Conservation (phyloP, 2,888 invertebrate species). For the Sylvicola fuscatus region DNA sequence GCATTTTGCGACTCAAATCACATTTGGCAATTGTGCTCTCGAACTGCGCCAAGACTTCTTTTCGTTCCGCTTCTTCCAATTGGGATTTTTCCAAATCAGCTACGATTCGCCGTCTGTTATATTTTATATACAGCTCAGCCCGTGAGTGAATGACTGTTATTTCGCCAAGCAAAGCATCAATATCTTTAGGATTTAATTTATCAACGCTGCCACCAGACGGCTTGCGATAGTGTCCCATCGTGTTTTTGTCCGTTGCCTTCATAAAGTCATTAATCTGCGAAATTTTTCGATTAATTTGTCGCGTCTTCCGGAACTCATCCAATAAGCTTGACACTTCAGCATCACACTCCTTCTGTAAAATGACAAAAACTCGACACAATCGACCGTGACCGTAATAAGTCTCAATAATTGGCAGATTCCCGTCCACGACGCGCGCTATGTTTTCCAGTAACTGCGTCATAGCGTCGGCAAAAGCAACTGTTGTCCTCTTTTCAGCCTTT, state of each 20-base stretch:
- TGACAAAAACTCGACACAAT: conserved; percentile 44
- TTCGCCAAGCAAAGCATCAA: conserved; percentile 77
- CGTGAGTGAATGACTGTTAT: conserved; percentile 79
- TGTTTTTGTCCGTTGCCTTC: conserved; percentile 19
- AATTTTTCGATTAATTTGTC: conserved; percentile 41
- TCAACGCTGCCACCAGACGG: conserved; percentile 26
- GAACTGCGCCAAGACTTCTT: conserved; percentile 28
- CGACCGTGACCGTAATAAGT: conserved; percentile 71
- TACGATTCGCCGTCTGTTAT: conserved; percentile 54
- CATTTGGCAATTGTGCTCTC: conserved; percentile 50
- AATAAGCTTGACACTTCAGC: conserved; percentile 36
- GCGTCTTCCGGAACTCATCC: conserved; percentile 47
- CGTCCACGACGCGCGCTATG: conserved; percentile 63
- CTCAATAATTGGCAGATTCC: conserved; percentile 75
- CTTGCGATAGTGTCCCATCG: conserved; percentile 21
- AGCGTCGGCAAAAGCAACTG: conserved; percentile 68
- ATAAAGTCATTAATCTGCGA: conserved; percentile 38
- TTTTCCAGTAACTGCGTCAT: conserved; percentile 69
- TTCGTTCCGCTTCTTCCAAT: conserved; percentile 28
- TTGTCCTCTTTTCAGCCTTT: conserved; percentile 45
- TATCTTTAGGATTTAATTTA: conserved; percentile 55
- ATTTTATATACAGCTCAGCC: conserved; percentile 76
- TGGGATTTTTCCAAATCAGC: conserved; percentile 45
- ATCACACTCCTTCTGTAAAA: conserved; percentile 66
- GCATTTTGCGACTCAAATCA: conserved; percentile 53